Percentiles rank a stretch among this genome's conserved stretches.
phyloP scores from a whole-genome alignment of 2,797 vertebrate genomes.

The Lates japonicus region DNA sequence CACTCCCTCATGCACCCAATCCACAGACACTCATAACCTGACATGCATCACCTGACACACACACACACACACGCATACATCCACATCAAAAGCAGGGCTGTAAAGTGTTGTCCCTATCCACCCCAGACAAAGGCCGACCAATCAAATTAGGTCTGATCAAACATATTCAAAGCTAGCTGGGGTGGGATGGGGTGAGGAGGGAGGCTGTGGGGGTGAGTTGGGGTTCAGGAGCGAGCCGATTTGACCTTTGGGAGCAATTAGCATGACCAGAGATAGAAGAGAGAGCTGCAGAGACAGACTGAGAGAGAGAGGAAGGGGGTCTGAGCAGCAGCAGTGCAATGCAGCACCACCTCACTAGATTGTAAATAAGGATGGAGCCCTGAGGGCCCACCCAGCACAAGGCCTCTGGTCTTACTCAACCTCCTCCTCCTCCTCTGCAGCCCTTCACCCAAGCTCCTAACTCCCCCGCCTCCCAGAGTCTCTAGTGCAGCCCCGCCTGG shows the following conservation, averaged over 20 bases:
- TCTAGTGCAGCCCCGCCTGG: constrained; percentile 47
- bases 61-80: constrained; percentile 73
- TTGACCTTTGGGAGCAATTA: constrained; percentile 89
- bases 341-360: constrained; percentile 65
- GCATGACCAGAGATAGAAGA: constrained; percentile 82
- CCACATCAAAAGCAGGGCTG: constrained; percentile 83
- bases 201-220: constrained; percentile 1
- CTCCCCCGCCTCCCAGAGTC: constrained; percentile 51
- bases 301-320: constrained; percentile 23
- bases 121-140: constrained; percentile 81
- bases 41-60: constrained; percentile 81
- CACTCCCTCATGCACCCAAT: constrained; percentile 81
- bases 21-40: constrained; percentile 84
- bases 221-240: constrained; percentile 73
- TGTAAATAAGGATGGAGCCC: constrained; percentile 73
- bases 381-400: constrained; percentile 74
- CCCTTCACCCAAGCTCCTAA: constrained; percentile 52
- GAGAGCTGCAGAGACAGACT: constrained; percentile 58
- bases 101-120: constrained; percentile 83
- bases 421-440: constrained; percentile 35
- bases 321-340: constrained; percentile 76
- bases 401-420: constrained; percentile 65
- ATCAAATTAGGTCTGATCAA: constrained; percentile 89
- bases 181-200: background rate
- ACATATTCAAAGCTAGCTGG: constrained; percentile 85